phyloP scores from a whole-genome alignment of 2,797 vertebrate genomes.

The Takifugu ocellatus region DNA sequence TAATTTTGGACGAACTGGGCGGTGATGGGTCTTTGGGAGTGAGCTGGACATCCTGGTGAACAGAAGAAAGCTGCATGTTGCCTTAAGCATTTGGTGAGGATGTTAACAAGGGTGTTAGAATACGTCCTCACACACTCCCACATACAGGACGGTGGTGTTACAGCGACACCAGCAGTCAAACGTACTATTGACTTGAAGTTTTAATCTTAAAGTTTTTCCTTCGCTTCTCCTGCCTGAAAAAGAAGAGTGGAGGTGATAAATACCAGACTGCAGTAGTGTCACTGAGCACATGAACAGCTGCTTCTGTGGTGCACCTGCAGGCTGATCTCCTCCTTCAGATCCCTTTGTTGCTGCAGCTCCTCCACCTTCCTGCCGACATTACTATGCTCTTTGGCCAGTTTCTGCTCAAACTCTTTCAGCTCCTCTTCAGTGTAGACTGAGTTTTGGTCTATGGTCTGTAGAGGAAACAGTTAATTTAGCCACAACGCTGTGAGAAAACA shows the following conservation, averaged over 20 bases:
- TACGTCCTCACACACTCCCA: neutral
- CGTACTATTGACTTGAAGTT: constrained; percentile 72
- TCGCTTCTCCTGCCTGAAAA: constrained; percentile 82
- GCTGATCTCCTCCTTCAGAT: constrained; percentile 83
- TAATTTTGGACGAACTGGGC: neutral
- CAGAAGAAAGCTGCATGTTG: constrained; percentile 31
- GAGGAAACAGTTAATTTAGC: neutral
- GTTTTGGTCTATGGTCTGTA: constrained; percentile 85
- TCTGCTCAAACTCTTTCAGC: constrained; percentile 82
- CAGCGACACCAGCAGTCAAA: neutral
- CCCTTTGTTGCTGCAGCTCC: constrained; percentile 83
- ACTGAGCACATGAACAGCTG: constrained; percentile 45
- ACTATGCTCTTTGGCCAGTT: constrained; percentile 79
- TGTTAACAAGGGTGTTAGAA: constrained; percentile 10
- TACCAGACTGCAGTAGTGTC: too few species aligned
- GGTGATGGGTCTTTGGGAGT: neutral
- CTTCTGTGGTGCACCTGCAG: constrained; percentile 75
- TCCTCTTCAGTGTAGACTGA: constrained; percentile 86
- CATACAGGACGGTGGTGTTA: neutral
- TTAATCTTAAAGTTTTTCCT: constrained; percentile 83
- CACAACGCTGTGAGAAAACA: neutral
- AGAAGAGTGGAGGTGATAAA: neutral
- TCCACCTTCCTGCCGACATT: constrained; percentile 76
- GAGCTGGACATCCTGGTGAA: constrained; percentile 34
- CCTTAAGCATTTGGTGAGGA: constrained; percentile 33